Percentiles rank a stretch among this genome's conserved stretches.
These are phyloP conservation scores for Scomber colias DNA, from an alignment of 2,113 vertebrate species.

Conservation along the genomic window DNA sequence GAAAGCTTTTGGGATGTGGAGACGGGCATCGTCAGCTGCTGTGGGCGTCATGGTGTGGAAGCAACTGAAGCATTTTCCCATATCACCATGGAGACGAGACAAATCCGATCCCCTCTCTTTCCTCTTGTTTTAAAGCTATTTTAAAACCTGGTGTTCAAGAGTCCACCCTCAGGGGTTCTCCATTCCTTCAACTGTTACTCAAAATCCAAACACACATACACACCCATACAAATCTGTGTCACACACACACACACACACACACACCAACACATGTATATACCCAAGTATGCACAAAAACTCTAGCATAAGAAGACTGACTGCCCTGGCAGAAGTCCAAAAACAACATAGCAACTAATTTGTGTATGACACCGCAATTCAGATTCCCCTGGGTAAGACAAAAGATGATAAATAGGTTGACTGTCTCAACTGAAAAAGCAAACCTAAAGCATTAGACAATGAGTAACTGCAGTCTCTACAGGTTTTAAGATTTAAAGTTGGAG, in stretches of 20 bases:
- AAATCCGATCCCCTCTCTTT: slow-evolving; percentile 37
- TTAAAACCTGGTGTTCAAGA: slow-evolving; percentile 64
- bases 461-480: slow-evolving; percentile 18
- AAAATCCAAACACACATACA: slow-evolving; percentile 31
- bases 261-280: background rate
- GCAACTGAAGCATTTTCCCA: slow-evolving; percentile 51
- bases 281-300: background rate
- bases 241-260: slow-evolving; percentile 10
- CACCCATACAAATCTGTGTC: slow-evolving; percentile 7
- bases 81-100: slow-evolving; percentile 64
- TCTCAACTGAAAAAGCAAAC: slow-evolving; percentile 37
- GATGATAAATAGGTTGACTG: slow-evolving; percentile 23
- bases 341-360: slow-evolving; percentile 23
- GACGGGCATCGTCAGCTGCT: slow-evolving; percentile 50
- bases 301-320: slow-evolving; percentile 17
- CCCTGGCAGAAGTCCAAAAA: slow-evolving; percentile 26
- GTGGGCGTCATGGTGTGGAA: slow-evolving; percentile 47
- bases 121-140: slow-evolving; percentile 55
- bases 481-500: slow-evolving; percentile 1
- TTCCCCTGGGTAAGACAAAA: slow-evolving; percentile 11
- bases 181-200: slow-evolving; percentile 46
- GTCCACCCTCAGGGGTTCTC: slow-evolving; percentile 49
- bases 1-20: slow-evolving; percentile 60
- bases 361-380: slow-evolving; percentile 1
- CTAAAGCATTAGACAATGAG: slow-evolving; percentile 23